Evolutionary conservation across 2,888 invertebrate genomes (phyloP).

Genomic region (Parnassius smintheus): DNA sequence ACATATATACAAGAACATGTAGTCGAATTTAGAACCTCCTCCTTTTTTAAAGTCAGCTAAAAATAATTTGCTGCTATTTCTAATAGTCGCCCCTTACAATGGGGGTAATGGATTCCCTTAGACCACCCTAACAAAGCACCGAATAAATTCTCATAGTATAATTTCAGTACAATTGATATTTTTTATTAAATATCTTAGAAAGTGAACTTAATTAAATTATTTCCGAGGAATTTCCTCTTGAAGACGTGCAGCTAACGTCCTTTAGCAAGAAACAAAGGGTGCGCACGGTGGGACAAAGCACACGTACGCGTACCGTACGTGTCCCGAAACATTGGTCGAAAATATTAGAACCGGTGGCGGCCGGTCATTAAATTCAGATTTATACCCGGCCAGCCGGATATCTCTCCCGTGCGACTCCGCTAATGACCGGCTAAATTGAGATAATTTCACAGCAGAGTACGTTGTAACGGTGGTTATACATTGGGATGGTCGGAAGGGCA

Average conservation of each 20-base stretch:
- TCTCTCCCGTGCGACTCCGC: slow-evolving; percentile 78
- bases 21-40: too few relatives aligned
- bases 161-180: slow-evolving; percentile 4
- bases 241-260: slow-evolving; percentile 16
- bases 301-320: slow-evolving; percentile 37
- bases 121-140: too few relatives aligned
- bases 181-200: slow-evolving; percentile 11
- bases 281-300: slow-evolving; percentile 32
- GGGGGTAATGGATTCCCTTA: too few relatives aligned
- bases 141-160: not conserved
- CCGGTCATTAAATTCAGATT: slow-evolving; percentile 79
- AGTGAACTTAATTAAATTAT: slow-evolving; percentile 25
- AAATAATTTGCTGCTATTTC: too few relatives aligned
- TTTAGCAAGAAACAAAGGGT: slow-evolving; percentile 38
- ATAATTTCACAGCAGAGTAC: slow-evolving; percentile 61
- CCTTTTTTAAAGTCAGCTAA: too few relatives aligned
- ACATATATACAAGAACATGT: too few relatives aligned
- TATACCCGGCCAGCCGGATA: slow-evolving; percentile 72
- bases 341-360: slow-evolving; percentile 64
- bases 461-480: slow-evolving; percentile 17
- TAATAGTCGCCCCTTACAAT: too few relatives aligned
- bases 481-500: not conserved
- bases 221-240: slow-evolving; percentile 25
- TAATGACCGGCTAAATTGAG: slow-evolving; percentile 82
- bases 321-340: slow-evolving; percentile 66